phyloP scores from a whole-genome alignment of 2,888 invertebrate species.

The Argynnis bischoffii region DNA sequence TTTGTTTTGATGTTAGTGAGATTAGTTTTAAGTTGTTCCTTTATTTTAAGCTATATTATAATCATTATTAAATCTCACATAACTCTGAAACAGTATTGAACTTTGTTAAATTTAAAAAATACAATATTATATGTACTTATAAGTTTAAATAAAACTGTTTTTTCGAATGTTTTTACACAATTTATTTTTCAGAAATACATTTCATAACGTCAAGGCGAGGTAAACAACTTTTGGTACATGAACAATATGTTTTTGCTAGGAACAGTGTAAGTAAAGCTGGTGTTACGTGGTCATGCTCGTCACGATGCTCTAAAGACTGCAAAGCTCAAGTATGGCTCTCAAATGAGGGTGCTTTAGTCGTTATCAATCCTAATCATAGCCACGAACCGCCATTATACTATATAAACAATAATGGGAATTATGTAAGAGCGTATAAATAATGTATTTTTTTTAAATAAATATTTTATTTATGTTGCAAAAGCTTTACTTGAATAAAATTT shows the following conservation, averaged over 20 bases:
- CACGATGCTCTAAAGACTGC: constrained; percentile 65
- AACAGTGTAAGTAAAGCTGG: constrained; percentile 56
- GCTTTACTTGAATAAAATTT: no score
- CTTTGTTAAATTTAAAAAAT: background rate
- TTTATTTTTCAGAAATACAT: constrained; percentile 61
- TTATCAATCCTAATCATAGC: constrained; percentile 55
- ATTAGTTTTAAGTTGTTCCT: no score
- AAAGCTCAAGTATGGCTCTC: constrained; percentile 59
- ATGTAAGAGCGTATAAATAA: constrained; percentile 1
- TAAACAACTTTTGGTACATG: constrained; percentile 58
- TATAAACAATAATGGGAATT: constrained; percentile 45
- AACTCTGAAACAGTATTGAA: no score
- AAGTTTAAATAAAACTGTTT: background rate
- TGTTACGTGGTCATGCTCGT: constrained; percentile 66
- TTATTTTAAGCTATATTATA: no score
- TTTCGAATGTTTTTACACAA: background rate
- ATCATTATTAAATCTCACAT: no score
- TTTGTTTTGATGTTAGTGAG: no score
- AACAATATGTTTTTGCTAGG: constrained; percentile 63
- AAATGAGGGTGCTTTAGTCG: constrained; percentile 51
- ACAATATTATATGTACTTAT: background rate
- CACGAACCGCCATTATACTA: constrained; percentile 67
- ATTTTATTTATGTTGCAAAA: background rate
- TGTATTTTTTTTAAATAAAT: background rate
- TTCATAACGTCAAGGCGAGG: constrained; percentile 69